Evolutionary conservation across 2,888 invertebrate species (phyloP).

Genomic region (Schrankia costaestrigalis): DNA sequence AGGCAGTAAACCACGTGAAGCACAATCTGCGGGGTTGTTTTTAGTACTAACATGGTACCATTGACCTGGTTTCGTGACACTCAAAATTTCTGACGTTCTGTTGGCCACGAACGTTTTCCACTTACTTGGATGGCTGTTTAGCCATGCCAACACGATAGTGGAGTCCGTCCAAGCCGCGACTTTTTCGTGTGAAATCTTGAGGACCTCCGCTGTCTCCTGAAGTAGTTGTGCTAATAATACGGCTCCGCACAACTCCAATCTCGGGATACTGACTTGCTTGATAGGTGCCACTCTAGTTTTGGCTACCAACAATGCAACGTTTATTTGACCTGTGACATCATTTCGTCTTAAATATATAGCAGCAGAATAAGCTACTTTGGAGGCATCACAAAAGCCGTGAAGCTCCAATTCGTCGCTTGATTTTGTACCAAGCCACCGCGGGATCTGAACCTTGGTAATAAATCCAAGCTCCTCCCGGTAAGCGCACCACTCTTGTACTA

Average conservation of each 20-base stretch:
- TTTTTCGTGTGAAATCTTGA: background rate
- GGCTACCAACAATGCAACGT: background rate
- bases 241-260: slow-evolving; percentile 2
- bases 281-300: slow-evolving; percentile 10
- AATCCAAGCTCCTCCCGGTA: slow-evolving; percentile 9
- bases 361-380: slow-evolving; percentile 14
- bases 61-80: background rate
- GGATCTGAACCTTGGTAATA: slow-evolving; percentile 8
- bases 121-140: slow-evolving; percentile 1
- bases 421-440: slow-evolving; percentile 14
- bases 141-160: slow-evolving; percentile 4
- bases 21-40: slow-evolving; percentile 1
- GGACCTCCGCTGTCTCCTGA: background rate
- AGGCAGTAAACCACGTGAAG: slow-evolving; percentile 1
- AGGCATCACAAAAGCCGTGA: slow-evolving; percentile 27
- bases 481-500: slow-evolving; percentile 15
- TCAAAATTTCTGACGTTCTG: slow-evolving; percentile 3
- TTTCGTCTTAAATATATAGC: slow-evolving; percentile 1
- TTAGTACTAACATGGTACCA: slow-evolving; percentile 1
- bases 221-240: slow-evolving; percentile 3
- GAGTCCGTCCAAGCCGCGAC: background rate
- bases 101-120: slow-evolving; percentile 6
- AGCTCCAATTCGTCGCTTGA: slow-evolving; percentile 11
- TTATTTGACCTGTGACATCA: background rate
- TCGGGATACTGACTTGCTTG: slow-evolving; percentile 3